Evolutionary conservation across 2,888 invertebrate species (phyloP), one percentile per base, ranked within the genome.

Genomic region (Callimorpha dominula): DNA sequence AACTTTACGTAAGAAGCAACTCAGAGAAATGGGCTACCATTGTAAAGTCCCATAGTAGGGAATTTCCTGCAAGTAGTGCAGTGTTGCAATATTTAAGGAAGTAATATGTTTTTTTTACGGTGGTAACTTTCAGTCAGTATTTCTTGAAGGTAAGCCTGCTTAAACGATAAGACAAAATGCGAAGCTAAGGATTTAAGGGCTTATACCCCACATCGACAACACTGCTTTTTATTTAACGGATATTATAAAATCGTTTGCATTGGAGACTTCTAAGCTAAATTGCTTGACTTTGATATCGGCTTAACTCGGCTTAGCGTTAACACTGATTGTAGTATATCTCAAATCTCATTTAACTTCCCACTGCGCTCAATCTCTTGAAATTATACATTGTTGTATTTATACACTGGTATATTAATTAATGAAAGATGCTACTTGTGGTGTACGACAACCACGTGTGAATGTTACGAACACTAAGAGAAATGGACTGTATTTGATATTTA

Each of bases 41-140:
- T 79, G 79, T 79, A 74, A 76, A 81, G 74, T 73, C 64, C 74
- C 72, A 71, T 74, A 74, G 76, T 66, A 71, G 72, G 75, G 67
- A 73, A 77, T 80, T 81, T 75, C 60, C 80, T 64, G 60, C 40
- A 43, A 46, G 68, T 64, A 52, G 70, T 57, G 75, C 70, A 75
- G 60, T 77, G 80, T 82, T 82, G 77, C 80, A 80, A 82, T 77
- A 80, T 82, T 82, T 79, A 81, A 80, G 60, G 74, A 72, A 0
- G 67, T 54, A 80, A 79, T 80, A 80, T 76, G 80, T 81, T 82
- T 60, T 82, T 82, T 80, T 82, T 77, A 77, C 70, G 74, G 72
- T 68, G 63, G n/a, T 63, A 63, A 75, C 80, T 71, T 75, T 70
- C 75, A 77, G 20, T 68, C 43, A 42, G 68, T 68, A 46, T 68